A percentile compares a stretch with the other conserved stretches of the same genome.
Conservation (phyloP, 2,113 vertebrate species). For the Myotis yumanensis region DNA sequence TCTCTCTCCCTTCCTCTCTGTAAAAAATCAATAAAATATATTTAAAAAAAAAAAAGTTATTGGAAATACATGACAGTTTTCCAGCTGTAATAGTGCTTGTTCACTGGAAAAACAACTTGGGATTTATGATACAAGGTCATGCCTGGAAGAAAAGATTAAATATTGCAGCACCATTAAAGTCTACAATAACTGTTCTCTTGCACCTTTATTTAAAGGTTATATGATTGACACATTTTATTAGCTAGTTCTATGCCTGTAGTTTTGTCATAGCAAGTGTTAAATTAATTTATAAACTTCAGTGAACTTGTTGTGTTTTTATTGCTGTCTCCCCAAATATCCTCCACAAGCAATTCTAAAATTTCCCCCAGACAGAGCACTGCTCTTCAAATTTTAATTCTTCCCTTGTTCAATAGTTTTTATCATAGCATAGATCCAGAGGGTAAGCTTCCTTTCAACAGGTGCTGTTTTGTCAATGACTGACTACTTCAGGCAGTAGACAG, state of each 20-base stretch:
- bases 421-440: not conserved
- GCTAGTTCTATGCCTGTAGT: constrained; percentile 46
- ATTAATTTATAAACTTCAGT: constrained; percentile 74
- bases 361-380: not conserved
- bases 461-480: not conserved
- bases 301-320: constrained; percentile 54
- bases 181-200: constrained; percentile 48
- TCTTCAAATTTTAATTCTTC: constrained; percentile 38
- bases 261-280: constrained; percentile 67
- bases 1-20: too few relatives aligned
- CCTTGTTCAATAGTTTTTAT: constrained; percentile 36
- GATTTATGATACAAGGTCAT: constrained; percentile 54
- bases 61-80: not conserved
- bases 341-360: constrained; percentile 17
- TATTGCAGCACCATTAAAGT: constrained; percentile 53
- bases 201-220: constrained; percentile 58
- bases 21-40: too few relatives aligned
- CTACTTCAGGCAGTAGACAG: not conserved
- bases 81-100: constrained; percentile 26
- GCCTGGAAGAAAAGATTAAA: constrained; percentile 58
- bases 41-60: not conserved
- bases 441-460: not conserved
- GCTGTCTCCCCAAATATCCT: constrained; percentile 57
- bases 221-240: constrained; percentile 76
- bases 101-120: constrained; percentile 46